Conservation (phyloP, 2,888 invertebrate species). For the Helobdella robusta region DNA sequence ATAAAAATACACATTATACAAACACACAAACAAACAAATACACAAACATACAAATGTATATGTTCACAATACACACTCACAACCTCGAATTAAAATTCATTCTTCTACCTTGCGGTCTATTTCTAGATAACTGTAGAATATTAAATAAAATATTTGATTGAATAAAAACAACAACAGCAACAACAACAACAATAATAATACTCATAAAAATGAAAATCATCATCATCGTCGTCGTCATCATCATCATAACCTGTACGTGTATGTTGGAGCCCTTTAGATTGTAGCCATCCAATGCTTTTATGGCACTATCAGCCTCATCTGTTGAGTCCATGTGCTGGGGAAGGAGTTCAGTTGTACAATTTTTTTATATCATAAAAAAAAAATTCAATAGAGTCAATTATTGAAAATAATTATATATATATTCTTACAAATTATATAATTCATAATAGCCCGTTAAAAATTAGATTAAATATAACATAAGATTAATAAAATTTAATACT, state of each 20-base stretch:
- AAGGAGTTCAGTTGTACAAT: background rate
- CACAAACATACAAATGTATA: no score
- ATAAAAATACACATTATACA: no score
- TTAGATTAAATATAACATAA: background rate
- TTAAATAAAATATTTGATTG: no score
- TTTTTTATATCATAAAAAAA: background rate
- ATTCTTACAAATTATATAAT: background rate
- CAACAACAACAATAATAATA: no score
- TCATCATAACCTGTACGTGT: slow-evolving; percentile 22
- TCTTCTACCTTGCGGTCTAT: no score
- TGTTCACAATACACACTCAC: no score
- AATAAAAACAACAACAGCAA: background rate
- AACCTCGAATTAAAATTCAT: no score
- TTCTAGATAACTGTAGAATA: no score
- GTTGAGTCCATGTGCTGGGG: slow-evolving; percentile 13
- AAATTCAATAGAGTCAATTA: background rate
- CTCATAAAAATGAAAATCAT: no score
- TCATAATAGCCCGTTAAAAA: background rate
- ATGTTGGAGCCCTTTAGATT: slow-evolving; percentile 21
- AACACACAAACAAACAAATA: no score
- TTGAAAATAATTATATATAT: background rate
- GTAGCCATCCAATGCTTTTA: slow-evolving; percentile 18
- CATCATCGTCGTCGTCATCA: no score
- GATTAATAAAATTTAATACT: no score
- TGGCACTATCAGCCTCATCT: slow-evolving; percentile 21